These are phyloP conservation scores for Neomorphus geoffroyi DNA, from an alignment of 2,797 vertebrate genomes.

Conservation along the genomic window DNA sequence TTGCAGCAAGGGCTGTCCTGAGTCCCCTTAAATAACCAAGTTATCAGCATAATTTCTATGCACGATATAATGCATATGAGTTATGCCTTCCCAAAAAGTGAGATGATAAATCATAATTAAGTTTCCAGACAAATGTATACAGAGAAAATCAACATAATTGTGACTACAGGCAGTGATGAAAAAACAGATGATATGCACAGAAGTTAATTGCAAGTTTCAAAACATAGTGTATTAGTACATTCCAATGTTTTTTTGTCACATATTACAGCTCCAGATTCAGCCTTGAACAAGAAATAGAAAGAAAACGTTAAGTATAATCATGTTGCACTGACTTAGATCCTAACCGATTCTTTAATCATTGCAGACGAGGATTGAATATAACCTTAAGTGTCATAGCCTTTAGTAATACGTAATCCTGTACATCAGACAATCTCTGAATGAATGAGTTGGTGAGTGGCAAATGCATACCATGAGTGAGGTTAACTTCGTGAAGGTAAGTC, in stretches of 20 bases:
- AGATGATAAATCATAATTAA: neutral
- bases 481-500: neutral
- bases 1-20: neutral
- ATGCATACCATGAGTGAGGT: neutral
- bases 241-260: neutral
- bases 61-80: neutral
- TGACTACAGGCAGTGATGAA: neutral
- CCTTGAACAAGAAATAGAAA: neutral
- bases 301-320: neutral
- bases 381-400: neutral
- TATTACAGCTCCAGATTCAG: neutral
- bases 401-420: neutral
- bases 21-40: slow-evolving; percentile 6
- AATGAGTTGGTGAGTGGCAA: neutral
- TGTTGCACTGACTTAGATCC: neutral
- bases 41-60: neutral
- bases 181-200: neutral
- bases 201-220: neutral
- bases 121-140: neutral
- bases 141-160: slow-evolving; percentile 9
- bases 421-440: neutral
- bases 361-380: neutral
- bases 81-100: slow-evolving; percentile 13
- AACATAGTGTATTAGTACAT: neutral
- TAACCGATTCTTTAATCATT: neutral